Evolutionary conservation across 2,113 vertebrate species (phyloP), one percentile per base, ranked within the genome.

Genomic region (Psittacula cyanocephala): DNA sequence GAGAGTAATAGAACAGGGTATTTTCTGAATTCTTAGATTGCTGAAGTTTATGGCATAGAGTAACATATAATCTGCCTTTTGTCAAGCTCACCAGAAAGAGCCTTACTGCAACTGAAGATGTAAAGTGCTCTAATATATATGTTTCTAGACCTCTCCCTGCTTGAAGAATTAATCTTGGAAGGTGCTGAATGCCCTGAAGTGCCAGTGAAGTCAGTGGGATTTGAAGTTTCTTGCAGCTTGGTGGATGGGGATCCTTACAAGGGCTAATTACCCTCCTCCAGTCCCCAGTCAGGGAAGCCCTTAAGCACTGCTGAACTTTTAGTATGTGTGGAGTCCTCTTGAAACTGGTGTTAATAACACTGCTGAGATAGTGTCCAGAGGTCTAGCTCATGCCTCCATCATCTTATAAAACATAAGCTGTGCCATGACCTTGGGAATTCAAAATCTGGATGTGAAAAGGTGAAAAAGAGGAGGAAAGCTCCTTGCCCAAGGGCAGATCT

Each of bases 11-110:
- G 97, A 75, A 92, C 13, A 0, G 81, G 88, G 83, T 96, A 97
- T 96, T 96, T 96, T 97, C 93, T 95, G 95, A 96, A 95, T 96
- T 96, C 95, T 93, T 88, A 95, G 95, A 89, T 97, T 94, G 93
- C 95, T 89, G 87, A 60, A 95, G 86, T 97, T 97, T 97, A 96
- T 94, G 93, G 91, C 77, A 90, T 12, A 4, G 93, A 13, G 5
- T 88, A 95, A 94, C 93, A 94, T 87, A 97, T 96, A 96, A 94
- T 96, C 97, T 97, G 96, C 74, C 96, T 96, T 97, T 97, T 97
- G 97, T 97, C 97, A 97, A 44, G 52, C 88, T 97, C 97, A 96
- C 96, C 96, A 98, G 93, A 96, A 97, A 94, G 96, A 97, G 97
- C 95, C 96, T 89, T 97, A 91, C 96, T 97, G 92, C 92, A 96